Evolutionary conservation across 2,888 invertebrate species (phyloP), one percentile per base, ranked within the genome.

Genomic region (Steinernema hermaphroditum): DNA sequence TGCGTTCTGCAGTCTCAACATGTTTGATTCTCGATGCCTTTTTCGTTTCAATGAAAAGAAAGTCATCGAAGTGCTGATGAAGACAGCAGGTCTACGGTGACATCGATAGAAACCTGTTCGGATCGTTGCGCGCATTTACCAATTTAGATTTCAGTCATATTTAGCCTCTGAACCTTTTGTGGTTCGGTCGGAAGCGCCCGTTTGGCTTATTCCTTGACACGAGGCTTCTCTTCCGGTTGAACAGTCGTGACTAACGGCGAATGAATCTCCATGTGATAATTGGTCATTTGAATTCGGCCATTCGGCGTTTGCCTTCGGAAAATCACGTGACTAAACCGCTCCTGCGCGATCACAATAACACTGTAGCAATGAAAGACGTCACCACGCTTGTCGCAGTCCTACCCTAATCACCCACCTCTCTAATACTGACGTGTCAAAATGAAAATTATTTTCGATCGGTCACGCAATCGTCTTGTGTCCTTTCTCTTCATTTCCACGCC

Each of bases 31-130:
- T n/a, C 62, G 4, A 4, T 37, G 37, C 1, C 19, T 29, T 62
- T 12, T 27, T 2, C 62, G 62, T 62, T 29, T 62, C 62, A 62
- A 29, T 62, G 62, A 62, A 62, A 62, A 62, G 62, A 29, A 62
- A 29, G 29, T 29, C 29, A 34, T 9, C 16, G n/a, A 62, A 62
- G 14, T 22, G 54, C 22, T 54, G 54, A 62, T 27, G 16, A 22
- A 16, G 62, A 34, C 27, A 16, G 29, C 19, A 27, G 62, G 62
- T 62, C 62, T 29, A 34, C 62, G 4, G 16, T 32, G 62, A 62
- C 62, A 27, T 50, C 62, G 62, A 4, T 34, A 2, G 29, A 62
- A 62, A 62, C 62, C 62, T 29, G 62, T 62, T 62, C n/a, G 37
- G 4, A 14, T 62, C 62, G 62, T 32, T 62, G n/a, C 4, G 2